Percentiles rank a stretch among this genome's conserved stretches.
These are phyloP conservation scores for Corapipo altera DNA, from an alignment of 2,113 vertebrate genomes.

Conservation along the genomic window DNA sequence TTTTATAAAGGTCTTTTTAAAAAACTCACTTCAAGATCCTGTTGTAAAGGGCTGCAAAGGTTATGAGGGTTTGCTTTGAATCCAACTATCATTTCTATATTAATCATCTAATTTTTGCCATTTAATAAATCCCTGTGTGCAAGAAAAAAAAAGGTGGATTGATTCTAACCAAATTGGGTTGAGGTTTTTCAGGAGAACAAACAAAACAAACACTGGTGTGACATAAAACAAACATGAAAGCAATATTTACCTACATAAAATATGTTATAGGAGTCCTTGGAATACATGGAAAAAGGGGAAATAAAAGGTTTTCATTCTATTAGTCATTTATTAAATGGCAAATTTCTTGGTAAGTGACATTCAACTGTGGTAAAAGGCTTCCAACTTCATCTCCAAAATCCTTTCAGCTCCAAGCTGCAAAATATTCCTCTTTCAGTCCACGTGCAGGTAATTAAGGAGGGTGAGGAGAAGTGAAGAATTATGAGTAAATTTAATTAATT, in stretches of 20 bases:
- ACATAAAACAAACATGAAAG: background rate
- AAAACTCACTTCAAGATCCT: conserved; percentile 7
- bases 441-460: background rate
- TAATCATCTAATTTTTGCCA: conserved; percentile 26
- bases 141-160: background rate
- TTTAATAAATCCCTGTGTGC: conserved; percentile 37
- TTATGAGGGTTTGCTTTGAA: conserved; percentile 39
- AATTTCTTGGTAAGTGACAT: background rate
- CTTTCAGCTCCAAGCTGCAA: background rate
- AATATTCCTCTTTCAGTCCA: background rate
- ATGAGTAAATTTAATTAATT: background rate
- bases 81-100: conserved; percentile 7
- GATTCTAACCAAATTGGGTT: background rate
- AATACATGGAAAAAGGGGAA: background rate
- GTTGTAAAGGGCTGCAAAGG: conserved; percentile 13
- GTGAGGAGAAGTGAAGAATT: background rate
- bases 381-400: background rate
- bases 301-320: background rate
- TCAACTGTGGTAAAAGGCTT: background rate
- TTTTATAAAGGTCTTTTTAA: conserved; percentile 40
- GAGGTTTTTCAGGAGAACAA: background rate
- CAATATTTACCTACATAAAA: background rate
- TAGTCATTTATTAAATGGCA: background rate
- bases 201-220: background rate
- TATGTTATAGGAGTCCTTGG: background rate